phyloP scores from a whole-genome alignment of 2,113 vertebrate genomes.

The Menidia beryllina region DNA sequence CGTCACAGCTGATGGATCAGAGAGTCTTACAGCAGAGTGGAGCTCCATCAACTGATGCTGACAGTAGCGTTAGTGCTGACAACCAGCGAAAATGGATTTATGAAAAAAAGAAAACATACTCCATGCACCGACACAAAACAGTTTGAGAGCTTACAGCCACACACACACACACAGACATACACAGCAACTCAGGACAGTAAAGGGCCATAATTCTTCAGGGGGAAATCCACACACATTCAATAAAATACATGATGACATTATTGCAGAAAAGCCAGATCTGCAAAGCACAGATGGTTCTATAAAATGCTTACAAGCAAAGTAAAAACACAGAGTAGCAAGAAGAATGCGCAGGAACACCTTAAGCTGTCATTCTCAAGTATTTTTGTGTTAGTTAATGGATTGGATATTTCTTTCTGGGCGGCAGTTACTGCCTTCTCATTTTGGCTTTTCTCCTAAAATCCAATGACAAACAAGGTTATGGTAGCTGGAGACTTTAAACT shows the following conservation, averaged over 20 bases:
- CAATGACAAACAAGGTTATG: slow-evolving; percentile 23
- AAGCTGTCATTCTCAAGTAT: slow-evolving; percentile 38
- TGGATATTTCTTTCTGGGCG: slow-evolving; percentile 41
- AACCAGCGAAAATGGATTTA: slow-evolving; percentile 64
- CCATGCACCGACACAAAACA: slow-evolving; percentile 58
- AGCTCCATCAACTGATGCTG: slow-evolving; percentile 73
- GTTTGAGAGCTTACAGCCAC: slow-evolving; percentile 26
- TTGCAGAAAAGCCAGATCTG: slow-evolving; percentile 46
- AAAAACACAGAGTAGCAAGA: slow-evolving; percentile 15
- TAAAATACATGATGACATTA: slow-evolving; percentile 50
- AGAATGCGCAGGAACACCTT: slow-evolving; percentile 23
- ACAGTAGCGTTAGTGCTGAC: slow-evolving; percentile 71
- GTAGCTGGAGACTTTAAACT: slow-evolving; percentile 13
- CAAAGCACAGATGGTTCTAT: slow-evolving; percentile 41
- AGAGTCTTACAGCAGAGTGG: slow-evolving; percentile 67
- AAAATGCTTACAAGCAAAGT: slow-evolving; percentile 48
- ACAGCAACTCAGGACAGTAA: slow-evolving; percentile 25
- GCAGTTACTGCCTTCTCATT: slow-evolving; percentile 22
- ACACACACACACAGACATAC: slow-evolving; percentile 36
- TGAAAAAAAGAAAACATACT: slow-evolving; percentile 40
- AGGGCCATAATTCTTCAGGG: slow-evolving; percentile 43
- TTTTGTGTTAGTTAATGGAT: slow-evolving; percentile 42
- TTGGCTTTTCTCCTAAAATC: slow-evolving; percentile 18
- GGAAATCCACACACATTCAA: slow-evolving; percentile 49
- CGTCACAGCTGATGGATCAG: slow-evolving; percentile 77